Percentiles rank a stretch among this genome's conserved stretches.
Evolutionary conservation across 2,888 invertebrate species (phyloP).

Genomic region (Metellina segmentata): DNA sequence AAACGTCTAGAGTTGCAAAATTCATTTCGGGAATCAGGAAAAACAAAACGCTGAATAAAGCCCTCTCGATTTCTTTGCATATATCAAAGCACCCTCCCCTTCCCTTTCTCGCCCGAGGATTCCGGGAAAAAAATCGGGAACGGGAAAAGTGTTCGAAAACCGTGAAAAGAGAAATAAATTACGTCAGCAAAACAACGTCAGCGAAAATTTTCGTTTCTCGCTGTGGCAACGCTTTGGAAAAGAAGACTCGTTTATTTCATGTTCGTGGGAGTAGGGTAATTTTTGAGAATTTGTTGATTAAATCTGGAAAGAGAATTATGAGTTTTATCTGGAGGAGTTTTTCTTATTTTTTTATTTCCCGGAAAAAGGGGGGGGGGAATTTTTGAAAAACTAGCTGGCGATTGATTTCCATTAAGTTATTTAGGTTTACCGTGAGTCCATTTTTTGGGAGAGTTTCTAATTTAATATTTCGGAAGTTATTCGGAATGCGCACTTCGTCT

Average conservation of each 20-base stretch:
- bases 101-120: neutral
- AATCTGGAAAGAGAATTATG: conserved; percentile 51
- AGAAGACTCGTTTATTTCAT: too few relatives aligned
- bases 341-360: neutral
- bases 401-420: neutral
- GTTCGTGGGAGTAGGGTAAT: conserved; percentile 19
- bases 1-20: conserved; percentile 64
- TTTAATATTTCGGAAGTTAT: neutral
- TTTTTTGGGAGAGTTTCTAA: neutral
- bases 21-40: conserved; percentile 55
- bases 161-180: conserved; percentile 68
- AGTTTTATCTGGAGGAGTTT: neutral
- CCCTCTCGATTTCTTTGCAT: conserved; percentile 61
- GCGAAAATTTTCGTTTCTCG: conserved; percentile 46
- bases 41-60: conserved; percentile 58
- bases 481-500: neutral
- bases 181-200: conserved; percentile 69
- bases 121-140: neutral
- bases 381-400: neutral
- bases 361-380: neutral
- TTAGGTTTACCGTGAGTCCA: neutral
- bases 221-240: conserved; percentile 37
- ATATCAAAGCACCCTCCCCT: conserved; percentile 28
- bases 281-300: conserved; percentile 57
- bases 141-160: conserved; percentile 47